phyloP scores from a whole-genome alignment of 2,113 vertebrate genomes.

The Arizona elegans region DNA sequence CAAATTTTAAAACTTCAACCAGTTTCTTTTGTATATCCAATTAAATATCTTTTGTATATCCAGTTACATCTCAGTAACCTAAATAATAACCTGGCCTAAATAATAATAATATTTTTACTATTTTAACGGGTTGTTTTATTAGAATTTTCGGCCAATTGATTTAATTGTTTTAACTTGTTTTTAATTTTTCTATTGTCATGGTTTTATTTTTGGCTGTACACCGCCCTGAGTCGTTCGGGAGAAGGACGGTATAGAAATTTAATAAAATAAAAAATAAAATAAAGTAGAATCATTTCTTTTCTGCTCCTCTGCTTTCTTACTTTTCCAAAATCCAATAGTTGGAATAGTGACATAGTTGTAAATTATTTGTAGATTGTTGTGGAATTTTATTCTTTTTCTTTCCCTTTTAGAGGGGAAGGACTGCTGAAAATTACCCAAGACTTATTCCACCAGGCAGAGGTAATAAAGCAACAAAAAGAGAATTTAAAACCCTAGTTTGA shows the following conservation, averaged over 20 bases:
- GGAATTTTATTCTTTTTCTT: conserved; percentile 22
- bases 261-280: no score
- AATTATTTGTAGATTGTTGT: not conserved
- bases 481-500: not conserved
- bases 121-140: no score
- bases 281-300: not conserved
- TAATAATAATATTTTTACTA: no score
- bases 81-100: no score
- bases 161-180: no score
- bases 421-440: conserved; percentile 93
- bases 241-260: no score
- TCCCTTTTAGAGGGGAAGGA: conserved; percentile 86
- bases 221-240: no score
- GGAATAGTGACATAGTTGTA: not conserved
- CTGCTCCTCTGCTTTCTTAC: not conserved
- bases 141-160: no score
- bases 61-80: not conserved
- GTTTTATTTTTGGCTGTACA: no score
- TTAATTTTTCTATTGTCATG: no score
- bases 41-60: not conserved
- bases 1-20: not conserved
- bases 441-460: conserved; percentile 93
- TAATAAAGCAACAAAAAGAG: conserved; percentile 60
- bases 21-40: not conserved
- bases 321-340: not conserved